Conservation (phyloP, 2,797 vertebrate species). For the Morus bassanus region DNA sequence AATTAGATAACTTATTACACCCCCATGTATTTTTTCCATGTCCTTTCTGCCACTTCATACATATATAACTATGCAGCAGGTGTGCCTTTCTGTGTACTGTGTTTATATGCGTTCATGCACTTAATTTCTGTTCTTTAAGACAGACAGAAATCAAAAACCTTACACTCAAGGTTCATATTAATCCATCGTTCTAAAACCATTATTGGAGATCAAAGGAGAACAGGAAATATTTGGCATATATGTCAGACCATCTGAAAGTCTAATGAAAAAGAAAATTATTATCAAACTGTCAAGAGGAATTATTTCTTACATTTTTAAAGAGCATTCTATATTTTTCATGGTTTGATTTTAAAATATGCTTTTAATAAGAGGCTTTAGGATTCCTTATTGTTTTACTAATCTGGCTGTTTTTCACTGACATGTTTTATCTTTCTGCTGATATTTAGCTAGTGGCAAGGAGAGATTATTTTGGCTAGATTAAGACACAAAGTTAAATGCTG, state of each 20-base stretch:
- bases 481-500: not conserved
- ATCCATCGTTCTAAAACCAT: not conserved
- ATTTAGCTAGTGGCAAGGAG: not conserved
- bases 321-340: not conserved
- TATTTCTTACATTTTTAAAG: not conserved
- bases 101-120: not conserved
- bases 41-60: not conserved
- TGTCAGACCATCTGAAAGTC: not conserved
- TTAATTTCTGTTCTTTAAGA: not conserved
- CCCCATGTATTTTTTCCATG: not conserved
- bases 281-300: not conserved
- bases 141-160: not conserved
- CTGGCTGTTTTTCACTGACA: not conserved
- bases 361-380: slow-evolving; percentile 4
- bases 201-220: not conserved
- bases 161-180: not conserved
- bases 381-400: not conserved
- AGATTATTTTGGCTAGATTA: slow-evolving; percentile 30
- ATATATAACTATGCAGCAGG: not conserved
- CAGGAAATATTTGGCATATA: not conserved
- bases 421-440: not conserved
- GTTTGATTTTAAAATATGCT: not conserved
- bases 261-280: not conserved
- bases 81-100: not conserved
- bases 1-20: not conserved